Conservation (phyloP, 1,140 invertebrate species). For the Tribolium madens region DNA sequence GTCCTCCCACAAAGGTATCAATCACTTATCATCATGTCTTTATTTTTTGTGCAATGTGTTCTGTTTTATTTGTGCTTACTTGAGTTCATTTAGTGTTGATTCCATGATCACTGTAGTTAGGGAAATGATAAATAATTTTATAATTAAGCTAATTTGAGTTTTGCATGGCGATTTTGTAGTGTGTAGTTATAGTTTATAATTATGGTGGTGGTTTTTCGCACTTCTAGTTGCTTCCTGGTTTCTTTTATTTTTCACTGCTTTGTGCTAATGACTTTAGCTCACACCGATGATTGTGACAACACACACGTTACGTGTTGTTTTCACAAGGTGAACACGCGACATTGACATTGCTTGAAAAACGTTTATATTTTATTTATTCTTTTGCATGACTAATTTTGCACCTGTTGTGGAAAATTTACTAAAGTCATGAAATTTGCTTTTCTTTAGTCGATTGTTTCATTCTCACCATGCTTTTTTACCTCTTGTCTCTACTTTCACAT, state of each 20-base stretch:
- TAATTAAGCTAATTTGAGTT: slow-evolving; percentile 2
- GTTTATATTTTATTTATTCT: slow-evolving; percentile 1
- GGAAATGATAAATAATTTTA: slow-evolving; percentile 9
- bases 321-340: slow-evolving; percentile 33
- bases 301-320: slow-evolving; percentile 7
- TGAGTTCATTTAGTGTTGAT: slow-evolving; percentile 21
- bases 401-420: slow-evolving; percentile 19
- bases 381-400: slow-evolving; percentile 5
- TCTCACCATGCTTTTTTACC: background rate
- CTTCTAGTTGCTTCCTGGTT: slow-evolving; percentile 16
- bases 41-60: slow-evolving; percentile 62
- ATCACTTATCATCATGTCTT: slow-evolving; percentile 53
- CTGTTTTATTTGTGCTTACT: slow-evolving; percentile 26
- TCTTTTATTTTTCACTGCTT: background rate
- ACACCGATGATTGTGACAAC: background rate
- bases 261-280: slow-evolving; percentile 1
- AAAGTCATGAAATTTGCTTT: background rate
- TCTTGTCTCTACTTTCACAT: slow-evolving; percentile 25
- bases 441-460: background rate
- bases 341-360: slow-evolving; percentile 24
- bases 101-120: slow-evolving; percentile 33
- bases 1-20: slow-evolving; percentile 70
- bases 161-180: slow-evolving; percentile 17
- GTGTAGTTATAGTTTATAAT: too few relatives aligned
- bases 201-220: slow-evolving; percentile 18